These are phyloP conservation scores for Coremacera marginata DNA, from an alignment of 2,888 invertebrate genomes.

Conservation along the genomic window DNA sequence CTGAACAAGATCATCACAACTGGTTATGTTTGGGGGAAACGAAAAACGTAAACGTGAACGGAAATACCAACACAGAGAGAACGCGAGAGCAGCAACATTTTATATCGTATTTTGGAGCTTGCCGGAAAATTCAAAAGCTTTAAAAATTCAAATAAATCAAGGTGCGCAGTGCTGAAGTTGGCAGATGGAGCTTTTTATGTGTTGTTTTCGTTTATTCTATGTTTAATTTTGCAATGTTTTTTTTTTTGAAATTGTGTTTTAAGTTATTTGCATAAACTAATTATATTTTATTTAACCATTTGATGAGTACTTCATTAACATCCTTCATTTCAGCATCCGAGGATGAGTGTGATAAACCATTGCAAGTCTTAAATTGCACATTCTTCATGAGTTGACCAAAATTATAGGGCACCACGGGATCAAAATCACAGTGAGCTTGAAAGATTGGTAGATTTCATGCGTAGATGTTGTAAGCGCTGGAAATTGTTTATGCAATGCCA, in stretches of 20 bases:
- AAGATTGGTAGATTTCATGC: conserved; percentile 78
- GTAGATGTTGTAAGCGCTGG: conserved; percentile 75
- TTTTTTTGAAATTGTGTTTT: no score
- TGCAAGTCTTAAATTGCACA: conserved; percentile 86
- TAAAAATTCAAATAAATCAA: no score
- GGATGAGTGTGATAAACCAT: conserved; percentile 88
- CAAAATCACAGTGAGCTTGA: conserved; percentile 96
- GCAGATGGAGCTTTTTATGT: no score
- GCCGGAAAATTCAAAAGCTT: no score
- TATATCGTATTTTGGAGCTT: no score
- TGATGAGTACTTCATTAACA: conserved; percentile 71
- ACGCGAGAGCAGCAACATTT: background rate
- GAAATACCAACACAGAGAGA: no score
- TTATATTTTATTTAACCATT: conserved; percentile 65
- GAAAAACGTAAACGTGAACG: no score
- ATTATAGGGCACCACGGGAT: conserved; percentile 92
- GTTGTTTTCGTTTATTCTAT: no score
- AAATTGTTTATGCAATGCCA: conserved; percentile 90
- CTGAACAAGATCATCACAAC: conserved; percentile 3
- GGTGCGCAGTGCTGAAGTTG: no score
- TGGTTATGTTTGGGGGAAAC: conserved; percentile 21
- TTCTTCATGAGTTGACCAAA: conserved; percentile 92
- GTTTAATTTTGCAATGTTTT: no score
- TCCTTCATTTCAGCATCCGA: conserved; percentile 87
- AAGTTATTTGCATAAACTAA: background rate